Evolutionary conservation across 2,113 vertebrate genomes (phyloP).

Genomic region (Prionailurus bengalensis): DNA sequence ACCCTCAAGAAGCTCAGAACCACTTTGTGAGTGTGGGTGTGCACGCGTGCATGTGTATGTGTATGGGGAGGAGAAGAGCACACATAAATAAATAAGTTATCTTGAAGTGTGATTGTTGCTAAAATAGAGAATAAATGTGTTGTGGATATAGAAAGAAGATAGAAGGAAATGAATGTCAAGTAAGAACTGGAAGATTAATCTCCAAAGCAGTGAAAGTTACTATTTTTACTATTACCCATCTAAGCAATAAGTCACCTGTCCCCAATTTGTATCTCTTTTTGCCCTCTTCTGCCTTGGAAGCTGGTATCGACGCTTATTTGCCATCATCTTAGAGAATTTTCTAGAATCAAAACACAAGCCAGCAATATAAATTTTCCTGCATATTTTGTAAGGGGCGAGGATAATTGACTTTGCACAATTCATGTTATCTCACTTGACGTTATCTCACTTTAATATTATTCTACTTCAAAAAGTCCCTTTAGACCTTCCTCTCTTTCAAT

Average conservation of each 20-base stretch:
- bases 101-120: neutral
- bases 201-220: neutral
- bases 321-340: neutral
- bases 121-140: neutral
- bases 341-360: neutral
- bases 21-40: neutral
- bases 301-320: neutral
- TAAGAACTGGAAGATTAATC: neutral
- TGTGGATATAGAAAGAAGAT: neutral
- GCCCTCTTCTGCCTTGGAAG: neutral
- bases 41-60: neutral
- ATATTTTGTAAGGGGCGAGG: neutral
- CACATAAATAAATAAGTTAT: neutral
- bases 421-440: neutral
- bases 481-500: neutral
- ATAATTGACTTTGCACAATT: neutral
- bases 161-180: neutral
- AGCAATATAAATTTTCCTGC: neutral
- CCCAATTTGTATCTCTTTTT: neutral
- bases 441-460: neutral
- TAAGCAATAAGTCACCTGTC: neutral
- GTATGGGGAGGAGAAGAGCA: neutral
- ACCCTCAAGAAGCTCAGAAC: neutral
- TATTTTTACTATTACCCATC: neutral
- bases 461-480: neutral